Base-by-base conservation (phyloP, 2,113 vertebrate species). In the Orientallactaga bullata region DNA sequence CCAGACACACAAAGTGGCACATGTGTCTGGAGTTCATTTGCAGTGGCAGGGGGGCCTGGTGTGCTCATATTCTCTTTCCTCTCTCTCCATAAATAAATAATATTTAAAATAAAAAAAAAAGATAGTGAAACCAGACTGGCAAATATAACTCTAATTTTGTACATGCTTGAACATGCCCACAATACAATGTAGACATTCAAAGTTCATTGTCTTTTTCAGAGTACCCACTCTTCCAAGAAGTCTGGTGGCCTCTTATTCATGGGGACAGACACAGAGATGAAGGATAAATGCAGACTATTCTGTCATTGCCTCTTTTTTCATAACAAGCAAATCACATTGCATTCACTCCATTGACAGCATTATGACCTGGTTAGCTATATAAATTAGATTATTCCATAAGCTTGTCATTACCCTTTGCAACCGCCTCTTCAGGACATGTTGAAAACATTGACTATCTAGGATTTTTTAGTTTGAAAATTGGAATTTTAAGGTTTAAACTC, bases 381-480 rank as follows among this genome's bases (percentile, higher is more conserved):
- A 85, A 80, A 35, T 82, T 11, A 32, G n/a, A 93, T 85, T 42
- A 68, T 39, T 61, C 95, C 80, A 63, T 68, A 39, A 18, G 23
- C 85, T 87, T 7, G 3, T 32, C 79, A 86, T 65, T 63, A 74
- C 35, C 42, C 51, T 84, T 92, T 1, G 76, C 7, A 83, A 88
- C 72, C 82, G 66, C 5, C n/a, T 39, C 4, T 58, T 78, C n/a
- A 55, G 80, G 39, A 89, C 73, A 69, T 63, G 78, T 17, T 65
- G 68, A 51, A 94, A 69, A 88, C 2, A 61, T 20, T 74, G n/a
- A 68, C 87, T 69, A 51, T 9, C 0, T 39, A 58, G n/a, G 24
- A 35, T 26, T 68, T 47, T 81, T 61, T 47, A 65, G 63, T 68
- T 24, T 28, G 55, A 60, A 21, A 76, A 47, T 63, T 74, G 39